Base-by-base conservation (phyloP, 2,888 invertebrate genomes). In the Cryptops parisi region DNA sequence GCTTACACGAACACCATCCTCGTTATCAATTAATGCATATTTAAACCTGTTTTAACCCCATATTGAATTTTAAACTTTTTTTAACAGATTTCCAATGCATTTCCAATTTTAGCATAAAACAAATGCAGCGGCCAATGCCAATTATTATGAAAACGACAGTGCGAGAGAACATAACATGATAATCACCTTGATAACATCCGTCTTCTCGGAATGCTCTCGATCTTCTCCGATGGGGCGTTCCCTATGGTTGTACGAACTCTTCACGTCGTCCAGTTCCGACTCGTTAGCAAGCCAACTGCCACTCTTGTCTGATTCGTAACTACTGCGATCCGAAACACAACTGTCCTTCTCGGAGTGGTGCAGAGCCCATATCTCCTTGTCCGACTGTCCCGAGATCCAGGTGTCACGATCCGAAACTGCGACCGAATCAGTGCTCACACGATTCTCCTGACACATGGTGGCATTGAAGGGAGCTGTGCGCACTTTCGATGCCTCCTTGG, bases 401-500 rank as follows among this genome's bases (percentile, higher is more conserved):
- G 33, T 33, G 33, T 33, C 33, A 33, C 33, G 33, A 33, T 33
- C 33, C 6, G 33, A 33, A 33, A 33, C 6, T 9, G 33, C 33
- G 15, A 33, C 33, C 6, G 33, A 33, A 15, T 33, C 33, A 9
- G 33, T 33, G 15, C 33, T 33, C 15, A 33, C 33, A 33, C 33
- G 33, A 15, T 33, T 33, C 15, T 33, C 33, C 6, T 33, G 33
- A 15, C 33, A 26, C 33, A 27, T 48, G 2, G 27, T 38, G 17
- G 48, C 23, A 6, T 26, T 48, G 15, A 48, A 48, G 5, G 48
- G 33, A 9, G 48, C 48, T 15, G 38, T 21, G n/a, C 33, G 15
- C 2, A 33, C 48, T 38, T 48, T 48, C 21, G 48, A 23, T n/a
- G 48, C 26, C 22, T 48, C 48, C 21, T 48, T 48, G 12, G 25